These are phyloP conservation scores for Struthio camelus DNA, from an alignment of 2,113 vertebrate genomes.

Conservation along the genomic window DNA sequence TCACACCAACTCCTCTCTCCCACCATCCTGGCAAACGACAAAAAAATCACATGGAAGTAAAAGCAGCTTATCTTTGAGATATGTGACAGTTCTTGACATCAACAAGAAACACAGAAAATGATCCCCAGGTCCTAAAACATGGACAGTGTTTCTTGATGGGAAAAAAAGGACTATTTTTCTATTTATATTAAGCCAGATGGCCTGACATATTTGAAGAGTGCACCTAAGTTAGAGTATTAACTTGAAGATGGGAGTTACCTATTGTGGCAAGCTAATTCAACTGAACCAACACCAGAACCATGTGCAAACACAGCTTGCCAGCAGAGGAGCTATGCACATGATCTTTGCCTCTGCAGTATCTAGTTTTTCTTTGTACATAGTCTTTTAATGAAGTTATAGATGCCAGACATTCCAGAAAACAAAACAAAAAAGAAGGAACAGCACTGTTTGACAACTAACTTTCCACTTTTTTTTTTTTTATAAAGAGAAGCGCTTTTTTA, in stretches of 20 bases:
- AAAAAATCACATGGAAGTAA: not conserved
- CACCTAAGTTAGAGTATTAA: not conserved
- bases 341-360: not conserved
- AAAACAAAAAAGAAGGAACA: not conserved
- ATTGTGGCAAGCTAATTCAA: not conserved
- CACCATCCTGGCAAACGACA: not conserved
- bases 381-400: not conserved
- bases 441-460: not conserved
- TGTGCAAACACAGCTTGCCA: not conserved
- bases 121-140: not conserved
- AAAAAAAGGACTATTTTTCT: not conserved
- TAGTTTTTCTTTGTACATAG: not conserved
- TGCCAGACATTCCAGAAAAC: not conserved
- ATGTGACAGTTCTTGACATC: not conserved
- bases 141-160: not conserved
- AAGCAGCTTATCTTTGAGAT: not conserved
- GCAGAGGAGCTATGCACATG: fast-evolving
- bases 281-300: not conserved
- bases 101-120: not conserved
- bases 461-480: not conserved
- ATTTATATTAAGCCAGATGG: not conserved
- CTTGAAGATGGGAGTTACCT: not conserved
- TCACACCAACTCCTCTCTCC: not conserved
- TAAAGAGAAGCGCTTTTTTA: not conserved
- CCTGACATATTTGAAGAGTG: not conserved